phyloP scores from a whole-genome alignment of 2,888 invertebrate species.

The Agrenia bidenticulata region DNA sequence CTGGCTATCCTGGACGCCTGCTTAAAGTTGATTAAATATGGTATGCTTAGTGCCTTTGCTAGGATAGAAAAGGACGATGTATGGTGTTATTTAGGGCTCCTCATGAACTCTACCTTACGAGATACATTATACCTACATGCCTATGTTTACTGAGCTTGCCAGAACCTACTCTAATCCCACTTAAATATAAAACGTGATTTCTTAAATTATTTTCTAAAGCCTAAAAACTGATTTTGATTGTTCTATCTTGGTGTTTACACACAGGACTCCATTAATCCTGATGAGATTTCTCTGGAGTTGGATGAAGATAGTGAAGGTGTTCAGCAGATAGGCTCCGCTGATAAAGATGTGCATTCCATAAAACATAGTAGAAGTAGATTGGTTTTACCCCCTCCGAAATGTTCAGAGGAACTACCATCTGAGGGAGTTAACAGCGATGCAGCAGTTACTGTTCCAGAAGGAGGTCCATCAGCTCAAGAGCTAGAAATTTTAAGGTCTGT shows the following conservation, averaged over 20 bases:
- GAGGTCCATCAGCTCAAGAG: conserved; percentile 1
- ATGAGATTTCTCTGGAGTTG: conserved; percentile 54
- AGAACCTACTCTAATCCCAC: too few relatives aligned
- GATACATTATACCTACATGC: too few relatives aligned
- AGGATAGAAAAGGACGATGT: too few relatives aligned
- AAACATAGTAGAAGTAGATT: conserved; percentile 19
- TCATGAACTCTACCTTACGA: too few relatives aligned
- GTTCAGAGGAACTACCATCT: conserved; percentile 3
- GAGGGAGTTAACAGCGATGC: conserved; percentile 7
- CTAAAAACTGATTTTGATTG: too few relatives aligned
- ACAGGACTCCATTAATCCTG: conserved; percentile 51
- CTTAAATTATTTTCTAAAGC: too few relatives aligned
- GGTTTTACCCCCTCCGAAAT: conserved; percentile 43
- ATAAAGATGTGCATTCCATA: conserved; percentile 8
- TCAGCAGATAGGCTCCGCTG: conserved; percentile 17
- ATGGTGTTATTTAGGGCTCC: too few relatives aligned
- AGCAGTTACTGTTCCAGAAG: background rate
- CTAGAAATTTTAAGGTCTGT: conserved; percentile 27
- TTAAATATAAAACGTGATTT: too few relatives aligned
- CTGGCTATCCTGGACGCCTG: too few relatives aligned
- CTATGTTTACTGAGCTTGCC: too few relatives aligned
- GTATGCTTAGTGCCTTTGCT: too few relatives aligned
- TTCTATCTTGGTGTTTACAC: background rate
- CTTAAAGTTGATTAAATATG: too few relatives aligned
- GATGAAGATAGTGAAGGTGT: conserved; percentile 49